phyloP scores from a whole-genome alignment of 2,888 invertebrate genomes.

The Trisateles emortualis region DNA sequence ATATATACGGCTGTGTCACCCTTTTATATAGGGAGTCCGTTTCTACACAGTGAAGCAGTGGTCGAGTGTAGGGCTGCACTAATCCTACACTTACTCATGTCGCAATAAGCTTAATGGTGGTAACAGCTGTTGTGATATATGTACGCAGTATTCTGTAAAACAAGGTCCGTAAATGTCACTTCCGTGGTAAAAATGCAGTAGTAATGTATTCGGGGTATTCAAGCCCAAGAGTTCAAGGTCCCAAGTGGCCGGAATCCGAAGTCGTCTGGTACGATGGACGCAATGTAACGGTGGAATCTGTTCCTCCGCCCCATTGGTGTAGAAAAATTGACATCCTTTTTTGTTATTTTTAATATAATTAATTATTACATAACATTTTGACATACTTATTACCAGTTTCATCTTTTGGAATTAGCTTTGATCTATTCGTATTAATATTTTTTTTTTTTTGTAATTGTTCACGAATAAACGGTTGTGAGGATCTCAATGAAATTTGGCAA shows the following conservation, averaged over 20 bases:
- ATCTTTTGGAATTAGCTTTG: too few relatives aligned
- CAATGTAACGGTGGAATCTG: constrained; percentile 33
- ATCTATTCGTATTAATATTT: too few relatives aligned
- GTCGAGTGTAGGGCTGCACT: constrained; percentile 34
- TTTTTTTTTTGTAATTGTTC: too few relatives aligned
- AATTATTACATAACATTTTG: too few relatives aligned
- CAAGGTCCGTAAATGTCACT: neutral
- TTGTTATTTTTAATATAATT: neutral
- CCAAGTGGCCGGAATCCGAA: neutral
- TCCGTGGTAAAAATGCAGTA: too few relatives aligned
- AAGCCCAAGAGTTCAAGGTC: too few relatives aligned
- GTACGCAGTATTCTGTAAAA: constrained; percentile 5
- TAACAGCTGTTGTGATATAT: constrained; percentile 36
- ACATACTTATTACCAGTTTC: too few relatives aligned
- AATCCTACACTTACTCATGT: constrained; percentile 25
- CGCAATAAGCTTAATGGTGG: constrained; percentile 31
- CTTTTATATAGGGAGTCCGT: constrained; percentile 25
- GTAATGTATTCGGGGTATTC: too few relatives aligned
- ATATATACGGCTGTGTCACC: constrained; percentile 1
- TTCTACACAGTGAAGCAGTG: constrained; percentile 48
- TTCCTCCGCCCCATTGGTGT: constrained; percentile 50
- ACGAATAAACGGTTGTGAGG: too few relatives aligned
- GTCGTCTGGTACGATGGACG: constrained; percentile 3
- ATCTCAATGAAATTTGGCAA: too few relatives aligned
- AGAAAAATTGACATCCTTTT: constrained; percentile 49